A percentile compares a stretch with the other conserved stretches of the same genome.
These are phyloP conservation scores for Harpegnathos saltator DNA, from an alignment of 1,140 invertebrate genomes.

Conservation along the genomic window DNA sequence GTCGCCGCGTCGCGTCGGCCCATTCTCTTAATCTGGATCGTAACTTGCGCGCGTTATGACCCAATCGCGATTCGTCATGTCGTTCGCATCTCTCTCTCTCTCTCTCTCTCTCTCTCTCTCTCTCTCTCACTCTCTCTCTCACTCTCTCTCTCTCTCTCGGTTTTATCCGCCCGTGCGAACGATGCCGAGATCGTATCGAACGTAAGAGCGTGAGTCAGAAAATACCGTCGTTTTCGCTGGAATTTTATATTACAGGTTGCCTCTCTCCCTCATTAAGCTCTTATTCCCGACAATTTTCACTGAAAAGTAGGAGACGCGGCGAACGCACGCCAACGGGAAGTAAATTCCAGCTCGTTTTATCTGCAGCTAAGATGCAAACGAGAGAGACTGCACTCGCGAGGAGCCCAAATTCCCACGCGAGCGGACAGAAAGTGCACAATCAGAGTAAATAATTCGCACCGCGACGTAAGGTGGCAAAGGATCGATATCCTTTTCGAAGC, in stretches of 20 bases:
- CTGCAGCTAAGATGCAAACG: neutral
- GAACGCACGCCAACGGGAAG: neutral
- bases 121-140: too few species aligned
- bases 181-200: neutral
- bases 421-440: neutral
- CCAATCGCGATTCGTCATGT: slow-evolving; percentile 23
- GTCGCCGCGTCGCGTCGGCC: neutral
- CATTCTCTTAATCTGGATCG: slow-evolving; percentile 24
- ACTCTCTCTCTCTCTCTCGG: neutral
- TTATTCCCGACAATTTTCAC: neutral
- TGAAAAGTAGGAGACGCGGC: neutral
- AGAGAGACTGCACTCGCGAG: neutral
- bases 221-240: neutral
- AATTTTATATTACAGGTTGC: neutral
- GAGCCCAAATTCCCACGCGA: neutral
- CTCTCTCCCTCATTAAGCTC: neutral
- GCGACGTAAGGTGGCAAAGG: neutral
- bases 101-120: too few species aligned
- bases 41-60: slow-evolving; percentile 13
- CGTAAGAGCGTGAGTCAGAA: slow-evolving; percentile 31
- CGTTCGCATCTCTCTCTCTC: neutral
- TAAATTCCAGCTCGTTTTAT: slow-evolving; percentile 3
- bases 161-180: neutral
- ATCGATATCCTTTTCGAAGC: neutral
- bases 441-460: neutral